These are phyloP conservation scores for Parasteatoda lunata DNA, from an alignment of 2,888 invertebrate genomes.

Conservation along the genomic window DNA sequence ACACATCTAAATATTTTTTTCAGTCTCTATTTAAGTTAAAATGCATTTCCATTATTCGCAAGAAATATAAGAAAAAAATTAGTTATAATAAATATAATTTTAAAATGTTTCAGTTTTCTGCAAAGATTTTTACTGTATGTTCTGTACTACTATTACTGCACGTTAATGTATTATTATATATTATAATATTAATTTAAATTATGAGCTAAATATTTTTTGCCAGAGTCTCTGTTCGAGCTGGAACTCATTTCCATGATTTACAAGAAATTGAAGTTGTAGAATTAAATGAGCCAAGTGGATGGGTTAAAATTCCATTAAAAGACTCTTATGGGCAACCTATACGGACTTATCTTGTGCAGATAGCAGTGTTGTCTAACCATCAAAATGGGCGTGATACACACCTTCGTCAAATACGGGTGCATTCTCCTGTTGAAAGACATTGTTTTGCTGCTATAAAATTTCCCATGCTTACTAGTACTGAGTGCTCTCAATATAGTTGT, in stretches of 20 bases:
- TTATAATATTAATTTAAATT: neutral
- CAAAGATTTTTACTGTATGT: neutral
- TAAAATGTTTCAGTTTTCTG: neutral
- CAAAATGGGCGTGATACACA: slow-evolving; percentile 99
- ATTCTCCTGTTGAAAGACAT: slow-evolving; percentile 82
- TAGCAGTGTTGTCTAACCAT: slow-evolving; percentile 97
- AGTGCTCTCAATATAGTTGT: slow-evolving; percentile 58
- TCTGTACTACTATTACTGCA: neutral
- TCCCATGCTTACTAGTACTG: slow-evolving; percentile 68
- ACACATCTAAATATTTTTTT: no score
- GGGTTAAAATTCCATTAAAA: slow-evolving; percentile 94
- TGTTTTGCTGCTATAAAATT: slow-evolving; percentile 74
- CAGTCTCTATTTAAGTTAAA: no score
- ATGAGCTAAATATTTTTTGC: slow-evolving; percentile 29
- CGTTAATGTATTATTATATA: neutral
- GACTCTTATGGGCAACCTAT: slow-evolving; percentile 89
- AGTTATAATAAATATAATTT: neutral
- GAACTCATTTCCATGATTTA: slow-evolving; percentile 96
- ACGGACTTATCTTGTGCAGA: slow-evolving; percentile 96
- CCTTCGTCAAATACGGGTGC: slow-evolving; percentile 96
- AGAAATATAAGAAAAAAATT: neutral
- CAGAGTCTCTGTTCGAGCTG: slow-evolving; percentile 91
- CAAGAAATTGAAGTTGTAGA: slow-evolving; percentile 96
- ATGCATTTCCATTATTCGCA: no score
- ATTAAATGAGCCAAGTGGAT: slow-evolving; percentile 94